Base-by-base conservation (phyloP, 2,113 vertebrate species). In the Bucco capensis region DNA sequence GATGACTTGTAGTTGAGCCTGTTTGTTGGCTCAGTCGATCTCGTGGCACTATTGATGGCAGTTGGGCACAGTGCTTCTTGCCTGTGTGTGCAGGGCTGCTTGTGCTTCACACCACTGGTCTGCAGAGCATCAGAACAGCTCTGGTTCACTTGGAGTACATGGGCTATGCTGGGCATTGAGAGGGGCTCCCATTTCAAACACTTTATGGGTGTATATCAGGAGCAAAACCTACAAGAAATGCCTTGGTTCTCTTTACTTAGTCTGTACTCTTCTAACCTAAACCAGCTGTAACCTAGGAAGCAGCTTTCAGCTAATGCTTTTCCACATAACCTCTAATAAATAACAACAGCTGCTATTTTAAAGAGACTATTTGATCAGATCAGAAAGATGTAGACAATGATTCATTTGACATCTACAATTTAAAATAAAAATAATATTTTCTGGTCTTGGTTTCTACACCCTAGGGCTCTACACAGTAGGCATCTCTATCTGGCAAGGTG, bases 51-150 rank as follows among this genome's bases (percentile, higher is more conserved):
- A 50, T 31, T 21, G 42, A 50, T 37, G 1, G 0, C 22, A 8
- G 27, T 2, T 0, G 4, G 35, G 84, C 23, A 12, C 9, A 4
- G 46, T 2, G 28, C 37, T 42, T 7, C 50, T 19, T 6, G 1
- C 12, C 51, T 14, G 46, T 0, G 8, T 2, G 2, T 3, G 3
- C 18, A 12, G 51, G 33, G 35, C 65, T 62, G 54, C 50, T 50
- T 11, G 0, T 9, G 4, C 0, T 11, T 24, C 15, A 7, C 3
- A 0, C 16, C 2, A 1, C 17, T 6, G 38, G 4, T 10, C 30
- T 10, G 50, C 0, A 3, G 40, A 40, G 71, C 23, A 4, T 14
- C 9, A 6, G 12, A 10, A 30, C 19, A 15, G 21, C 16, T 47
- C 44, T 28, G 19, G 18, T 14, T 40, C 37, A 4, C n/a, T 47